Evolutionary conservation across 2,888 invertebrate genomes (phyloP).

Genomic region (Julus scandinavius): DNA sequence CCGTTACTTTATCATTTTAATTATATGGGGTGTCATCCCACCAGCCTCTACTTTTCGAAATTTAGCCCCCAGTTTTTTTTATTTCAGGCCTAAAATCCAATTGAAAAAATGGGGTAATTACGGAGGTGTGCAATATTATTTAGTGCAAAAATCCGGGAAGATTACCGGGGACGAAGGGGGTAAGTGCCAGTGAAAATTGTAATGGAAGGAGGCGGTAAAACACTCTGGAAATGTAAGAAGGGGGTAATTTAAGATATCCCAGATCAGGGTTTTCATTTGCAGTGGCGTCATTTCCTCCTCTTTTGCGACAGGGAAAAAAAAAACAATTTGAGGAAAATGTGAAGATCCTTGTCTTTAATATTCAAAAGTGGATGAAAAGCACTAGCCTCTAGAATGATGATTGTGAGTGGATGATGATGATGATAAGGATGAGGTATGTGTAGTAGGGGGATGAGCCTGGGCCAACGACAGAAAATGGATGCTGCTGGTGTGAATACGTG

Average conservation of each 20-base stretch:
- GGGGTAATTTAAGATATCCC: neutral
- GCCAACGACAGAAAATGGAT: neutral
- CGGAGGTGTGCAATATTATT: neutral
- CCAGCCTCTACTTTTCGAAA: neutral
- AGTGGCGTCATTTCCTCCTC: neutral
- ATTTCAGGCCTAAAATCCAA: slow-evolving; percentile 1
- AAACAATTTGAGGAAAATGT: neutral
- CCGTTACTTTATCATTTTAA: neutral
- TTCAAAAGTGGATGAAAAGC: slow-evolving; percentile 1
- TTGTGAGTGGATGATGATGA: neutral
- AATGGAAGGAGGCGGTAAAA: neutral
- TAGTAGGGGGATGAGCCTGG: neutral
- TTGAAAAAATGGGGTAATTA: neutral
- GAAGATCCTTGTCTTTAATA: slow-evolving; percentile 1
- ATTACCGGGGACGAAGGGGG: neutral
- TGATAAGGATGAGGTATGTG: neutral
- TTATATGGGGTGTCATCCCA: neutral
- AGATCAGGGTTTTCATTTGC: slow-evolving; percentile 1
- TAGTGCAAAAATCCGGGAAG: neutral
- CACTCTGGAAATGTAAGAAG: neutral
- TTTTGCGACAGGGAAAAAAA: neutral
- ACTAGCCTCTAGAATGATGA: neutral
- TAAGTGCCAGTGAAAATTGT: neutral
- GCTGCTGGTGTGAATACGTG: neutral
- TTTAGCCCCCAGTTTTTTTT: neutral